These are phyloP conservation scores for Marisa cornuarietis DNA, from an alignment of 1,140 invertebrate species.

Conservation along the genomic window DNA sequence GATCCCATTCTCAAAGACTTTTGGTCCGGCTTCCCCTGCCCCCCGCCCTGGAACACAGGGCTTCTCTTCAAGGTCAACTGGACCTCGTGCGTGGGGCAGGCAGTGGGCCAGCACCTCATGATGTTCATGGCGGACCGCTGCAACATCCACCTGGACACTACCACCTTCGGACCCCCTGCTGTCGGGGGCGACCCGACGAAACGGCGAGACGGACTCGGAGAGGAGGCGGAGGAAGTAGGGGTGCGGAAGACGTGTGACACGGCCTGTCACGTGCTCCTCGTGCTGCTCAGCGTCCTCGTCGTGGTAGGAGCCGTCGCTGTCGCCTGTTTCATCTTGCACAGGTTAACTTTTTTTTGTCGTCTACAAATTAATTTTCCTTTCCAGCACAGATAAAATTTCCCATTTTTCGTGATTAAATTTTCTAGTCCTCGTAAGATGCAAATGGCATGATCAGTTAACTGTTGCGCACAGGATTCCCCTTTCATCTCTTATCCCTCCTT, in stretches of 20 bases:
- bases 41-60: constrained; percentile 34
- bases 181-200: background rate
- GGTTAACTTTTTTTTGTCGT: constrained; percentile 1
- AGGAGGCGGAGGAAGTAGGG: constrained; percentile 10
- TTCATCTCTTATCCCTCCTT: too few relatives aligned
- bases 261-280: constrained; percentile 18
- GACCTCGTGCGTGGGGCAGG: constrained; percentile 27
- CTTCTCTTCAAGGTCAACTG: constrained; percentile 33
- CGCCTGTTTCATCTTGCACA: constrained; percentile 6
- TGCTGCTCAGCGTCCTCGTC: constrained; percentile 11
- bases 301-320: constrained; percentile 3
- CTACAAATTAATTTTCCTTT: too few relatives aligned
- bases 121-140: constrained; percentile 32
- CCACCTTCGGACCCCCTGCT: background rate
- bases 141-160: constrained; percentile 24
- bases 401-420: too few relatives aligned
- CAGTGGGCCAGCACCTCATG: constrained; percentile 25
- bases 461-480: too few relatives aligned
- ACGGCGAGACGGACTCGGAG: constrained; percentile 6
- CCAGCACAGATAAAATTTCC: too few relatives aligned
- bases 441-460: too few relatives aligned
- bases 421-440: too few relatives aligned
- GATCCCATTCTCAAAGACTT: constrained; percentile 29
- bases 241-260: constrained; percentile 11
- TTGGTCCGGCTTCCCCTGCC: constrained; percentile 36